A percentile compares a stretch with the other conserved stretches of the same genome.
Evolutionary conservation across 2,797 vertebrate species (phyloP).

Genomic region (Selene dorsalis): DNA sequence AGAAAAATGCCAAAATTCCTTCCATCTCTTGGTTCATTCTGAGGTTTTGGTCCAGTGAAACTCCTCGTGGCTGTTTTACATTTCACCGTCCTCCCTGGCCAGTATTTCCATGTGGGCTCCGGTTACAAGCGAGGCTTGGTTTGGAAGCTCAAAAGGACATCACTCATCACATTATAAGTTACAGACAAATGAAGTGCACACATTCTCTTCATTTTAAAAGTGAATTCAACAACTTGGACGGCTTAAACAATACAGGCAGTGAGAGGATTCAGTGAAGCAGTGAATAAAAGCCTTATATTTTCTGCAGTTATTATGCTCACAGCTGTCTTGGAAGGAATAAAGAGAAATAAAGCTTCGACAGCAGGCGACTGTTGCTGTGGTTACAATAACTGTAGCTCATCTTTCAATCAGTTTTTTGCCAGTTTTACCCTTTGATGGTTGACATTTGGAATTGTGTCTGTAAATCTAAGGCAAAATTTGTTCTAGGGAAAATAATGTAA

Average conservation of each 20-base stretch:
- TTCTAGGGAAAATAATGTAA: background rate
- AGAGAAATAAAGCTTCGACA: background rate
- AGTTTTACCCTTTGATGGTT: background rate
- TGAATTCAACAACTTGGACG: constrained; percentile 18
- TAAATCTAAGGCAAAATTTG: background rate
- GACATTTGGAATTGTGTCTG: background rate
- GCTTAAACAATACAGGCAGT: constrained; percentile 29
- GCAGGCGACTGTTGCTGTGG: constrained; percentile 23
- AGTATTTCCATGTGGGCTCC: constrained; percentile 29
- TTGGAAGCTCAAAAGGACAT: constrained; percentile 38
- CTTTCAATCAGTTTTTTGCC: background rate
- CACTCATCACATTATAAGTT: constrained; percentile 58
- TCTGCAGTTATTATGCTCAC: background rate
- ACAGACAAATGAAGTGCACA: constrained; percentile 42
- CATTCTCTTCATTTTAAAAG: constrained; percentile 29
- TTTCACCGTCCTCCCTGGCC: constrained; percentile 42
- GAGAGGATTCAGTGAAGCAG: constrained; percentile 7
- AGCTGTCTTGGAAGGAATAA: constrained; percentile 12
- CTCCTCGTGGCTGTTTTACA: constrained; percentile 31
- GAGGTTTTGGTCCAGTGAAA: constrained; percentile 54
- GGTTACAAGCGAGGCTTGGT: constrained; percentile 39
- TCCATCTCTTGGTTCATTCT: constrained; percentile 56
- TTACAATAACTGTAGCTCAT: constrained; percentile 15
- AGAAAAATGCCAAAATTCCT: constrained; percentile 56
- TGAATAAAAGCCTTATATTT: background rate